These are phyloP conservation scores for Leptodactylus fuscus DNA, from an alignment of 2,113 vertebrate species.

Conservation along the genomic window DNA sequence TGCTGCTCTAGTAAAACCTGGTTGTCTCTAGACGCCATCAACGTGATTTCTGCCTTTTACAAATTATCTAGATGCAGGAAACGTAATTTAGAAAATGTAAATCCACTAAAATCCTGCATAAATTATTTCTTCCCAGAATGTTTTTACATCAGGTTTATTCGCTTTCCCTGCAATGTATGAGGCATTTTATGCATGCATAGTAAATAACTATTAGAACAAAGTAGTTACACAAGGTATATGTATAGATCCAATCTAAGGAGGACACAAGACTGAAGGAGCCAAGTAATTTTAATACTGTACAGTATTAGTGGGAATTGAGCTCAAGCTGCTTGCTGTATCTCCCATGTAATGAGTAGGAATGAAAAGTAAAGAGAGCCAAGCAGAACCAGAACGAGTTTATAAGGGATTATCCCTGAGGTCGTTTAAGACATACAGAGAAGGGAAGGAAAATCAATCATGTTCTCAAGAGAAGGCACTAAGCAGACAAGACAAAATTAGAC, in stretches of 20 bases:
- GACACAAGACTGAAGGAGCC: not conserved
- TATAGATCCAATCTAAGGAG: not conserved
- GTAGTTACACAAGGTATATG: not conserved
- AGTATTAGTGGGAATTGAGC: slow-evolving; percentile 26
- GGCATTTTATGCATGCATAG: no score
- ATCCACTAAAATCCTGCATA: no score
- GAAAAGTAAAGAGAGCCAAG: slow-evolving; percentile 39
- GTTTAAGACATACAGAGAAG: slow-evolving; percentile 46
- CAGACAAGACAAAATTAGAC: slow-evolving; percentile 35
- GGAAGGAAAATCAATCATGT: slow-evolving; percentile 46
- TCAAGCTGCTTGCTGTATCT: not conserved
- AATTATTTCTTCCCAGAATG: no score
- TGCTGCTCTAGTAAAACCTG: no score
- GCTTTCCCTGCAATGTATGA: no score
- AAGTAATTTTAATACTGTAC: not conserved
- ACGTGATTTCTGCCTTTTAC: no score
- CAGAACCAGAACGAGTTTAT: slow-evolving; percentile 35
- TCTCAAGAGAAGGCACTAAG: slow-evolving; percentile 27
- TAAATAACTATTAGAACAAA: no score
- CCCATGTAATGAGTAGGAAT: slow-evolving; percentile 12
- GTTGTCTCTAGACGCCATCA: no score
- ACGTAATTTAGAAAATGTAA: no score
- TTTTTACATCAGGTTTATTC: no score
- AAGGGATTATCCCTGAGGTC: slow-evolving; percentile 43
- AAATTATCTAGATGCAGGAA: no score